phyloP scores from a whole-genome alignment of 2,113 vertebrate species.

The Sebastes fasciatus region DNA sequence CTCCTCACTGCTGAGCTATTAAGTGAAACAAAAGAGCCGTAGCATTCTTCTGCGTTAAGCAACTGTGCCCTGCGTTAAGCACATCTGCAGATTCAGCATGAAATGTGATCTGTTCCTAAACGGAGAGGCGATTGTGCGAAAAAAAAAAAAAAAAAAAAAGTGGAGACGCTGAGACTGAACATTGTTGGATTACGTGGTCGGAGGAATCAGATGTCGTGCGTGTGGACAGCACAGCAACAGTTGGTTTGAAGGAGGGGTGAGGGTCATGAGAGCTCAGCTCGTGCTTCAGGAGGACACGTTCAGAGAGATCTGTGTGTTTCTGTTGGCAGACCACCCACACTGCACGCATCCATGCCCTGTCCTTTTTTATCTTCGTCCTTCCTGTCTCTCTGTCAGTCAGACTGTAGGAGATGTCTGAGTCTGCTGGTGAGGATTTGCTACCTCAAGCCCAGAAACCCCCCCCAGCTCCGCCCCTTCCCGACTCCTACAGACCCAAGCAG shows the following conservation, averaged over 20 bases:
- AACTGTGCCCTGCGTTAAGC: slow-evolving; percentile 47
- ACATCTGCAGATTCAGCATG: slow-evolving; percentile 69
- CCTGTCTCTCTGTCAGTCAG: slow-evolving; percentile 61
- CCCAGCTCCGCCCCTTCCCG: slow-evolving; percentile 21
- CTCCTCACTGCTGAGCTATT: slow-evolving; percentile 43
- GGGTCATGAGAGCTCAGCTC: slow-evolving; percentile 51
- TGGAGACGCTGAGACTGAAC: slow-evolving; percentile 1
- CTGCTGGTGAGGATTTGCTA: slow-evolving; percentile 65
- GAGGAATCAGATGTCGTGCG: slow-evolving; percentile 43
- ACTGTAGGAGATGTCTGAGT: slow-evolving; percentile 59
- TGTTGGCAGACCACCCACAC: slow-evolving; percentile 59
- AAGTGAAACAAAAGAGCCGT: slow-evolving; percentile 57
- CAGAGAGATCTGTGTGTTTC: slow-evolving; percentile 32
- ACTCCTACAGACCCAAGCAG: slow-evolving; percentile 36
- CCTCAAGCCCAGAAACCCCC: slow-evolving; percentile 45
- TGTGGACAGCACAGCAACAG: slow-evolving; percentile 31
- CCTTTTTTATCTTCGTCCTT: slow-evolving; percentile 29
- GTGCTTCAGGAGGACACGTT: background rate
- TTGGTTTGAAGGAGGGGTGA: slow-evolving; percentile 32
- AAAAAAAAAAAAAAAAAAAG: slow-evolving; percentile 32
- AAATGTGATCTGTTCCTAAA: slow-evolving; percentile 57
- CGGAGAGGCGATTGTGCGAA: slow-evolving; percentile 23
- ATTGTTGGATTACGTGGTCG: slow-evolving; percentile 34
- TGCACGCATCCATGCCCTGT: slow-evolving; percentile 36
- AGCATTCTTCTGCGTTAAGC: slow-evolving; percentile 40